A percentile compares a stretch with the other conserved stretches of the same genome.
phyloP scores from a whole-genome alignment of 2,888 invertebrate species.

The Papilio elwesi region DNA sequence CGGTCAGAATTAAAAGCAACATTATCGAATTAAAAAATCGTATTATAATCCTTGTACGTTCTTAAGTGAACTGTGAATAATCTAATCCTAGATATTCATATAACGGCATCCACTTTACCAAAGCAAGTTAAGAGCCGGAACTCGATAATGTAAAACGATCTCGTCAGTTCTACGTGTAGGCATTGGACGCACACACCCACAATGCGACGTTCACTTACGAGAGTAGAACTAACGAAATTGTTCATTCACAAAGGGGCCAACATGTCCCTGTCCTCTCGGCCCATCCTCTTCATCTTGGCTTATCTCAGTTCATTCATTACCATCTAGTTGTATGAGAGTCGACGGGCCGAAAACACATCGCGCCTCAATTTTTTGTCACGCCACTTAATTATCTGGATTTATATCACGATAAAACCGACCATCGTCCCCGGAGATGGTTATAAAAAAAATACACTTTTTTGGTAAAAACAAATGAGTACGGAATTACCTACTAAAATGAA shows the following conservation, averaged over 20 bases:
- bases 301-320: constrained; percentile 83
- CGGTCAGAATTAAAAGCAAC: neutral
- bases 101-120: constrained; percentile 24
- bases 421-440: constrained; percentile 46
- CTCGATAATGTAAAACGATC: constrained; percentile 33
- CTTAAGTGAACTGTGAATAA: constrained; percentile 31
- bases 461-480: constrained; percentile 50
- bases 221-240: constrained; percentile 55
- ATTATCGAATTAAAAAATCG: constrained; percentile 1
- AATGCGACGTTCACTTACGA: constrained; percentile 47
- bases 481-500: constrained; percentile 50
- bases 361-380: constrained; percentile 83
- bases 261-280: constrained; percentile 71
- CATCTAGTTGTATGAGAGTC: constrained; percentile 82
- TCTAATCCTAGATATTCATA: constrained; percentile 13
- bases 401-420: constrained; percentile 78
- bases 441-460: constrained; percentile 49
- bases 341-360: constrained; percentile 81
- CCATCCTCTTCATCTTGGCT: constrained; percentile 74
- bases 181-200: constrained; percentile 10
- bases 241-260: constrained; percentile 74
- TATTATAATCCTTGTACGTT: constrained; percentile 12
- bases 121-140: constrained; percentile 34
- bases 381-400: constrained; percentile 83
- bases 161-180: constrained; percentile 13